These are phyloP conservation scores for Casuarius casuarius DNA, from an alignment of 2,113 vertebrate genomes.

Conservation along the genomic window DNA sequence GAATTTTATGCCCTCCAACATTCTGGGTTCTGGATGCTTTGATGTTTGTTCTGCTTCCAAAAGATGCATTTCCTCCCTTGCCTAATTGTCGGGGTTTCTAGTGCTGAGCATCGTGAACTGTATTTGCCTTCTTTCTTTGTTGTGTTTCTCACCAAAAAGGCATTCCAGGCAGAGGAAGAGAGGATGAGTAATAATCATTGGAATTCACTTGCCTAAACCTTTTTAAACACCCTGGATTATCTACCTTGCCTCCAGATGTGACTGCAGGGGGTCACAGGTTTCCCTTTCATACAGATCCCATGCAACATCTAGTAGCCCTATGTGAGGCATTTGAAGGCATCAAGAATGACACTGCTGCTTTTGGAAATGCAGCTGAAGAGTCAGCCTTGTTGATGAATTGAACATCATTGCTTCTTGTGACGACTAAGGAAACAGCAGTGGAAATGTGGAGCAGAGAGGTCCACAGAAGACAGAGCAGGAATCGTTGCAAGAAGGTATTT, in stretches of 20 bases:
- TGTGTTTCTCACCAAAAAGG: neutral
- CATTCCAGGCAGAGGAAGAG: neutral
- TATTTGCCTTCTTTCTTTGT: neutral
- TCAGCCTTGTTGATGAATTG: neutral
- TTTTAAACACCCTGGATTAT: neutral
- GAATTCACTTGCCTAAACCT: neutral
- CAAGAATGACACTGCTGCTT: neutral
- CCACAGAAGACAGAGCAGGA: neutral
- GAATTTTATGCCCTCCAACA: neutral
- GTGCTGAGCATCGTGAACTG: neutral
- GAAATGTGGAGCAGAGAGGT: neutral
- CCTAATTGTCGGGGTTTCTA: neutral
- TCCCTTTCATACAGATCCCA: fast-evolving
- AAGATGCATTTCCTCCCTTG: fast-evolving
- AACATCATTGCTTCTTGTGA: neutral
- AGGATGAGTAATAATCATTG: neutral
- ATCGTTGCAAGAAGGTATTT: neutral
- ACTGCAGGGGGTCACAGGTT: neutral
- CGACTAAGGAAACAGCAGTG: neutral
- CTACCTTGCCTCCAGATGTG: neutral
- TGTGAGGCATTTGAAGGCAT: neutral
- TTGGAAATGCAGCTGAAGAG: neutral
- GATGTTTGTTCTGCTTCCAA: neutral
- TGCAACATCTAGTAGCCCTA: neutral
- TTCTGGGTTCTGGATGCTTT: neutral